Evolutionary conservation across 2,888 invertebrate genomes (phyloP).

Genomic region (Marasmarcha lunaedactyla): DNA sequence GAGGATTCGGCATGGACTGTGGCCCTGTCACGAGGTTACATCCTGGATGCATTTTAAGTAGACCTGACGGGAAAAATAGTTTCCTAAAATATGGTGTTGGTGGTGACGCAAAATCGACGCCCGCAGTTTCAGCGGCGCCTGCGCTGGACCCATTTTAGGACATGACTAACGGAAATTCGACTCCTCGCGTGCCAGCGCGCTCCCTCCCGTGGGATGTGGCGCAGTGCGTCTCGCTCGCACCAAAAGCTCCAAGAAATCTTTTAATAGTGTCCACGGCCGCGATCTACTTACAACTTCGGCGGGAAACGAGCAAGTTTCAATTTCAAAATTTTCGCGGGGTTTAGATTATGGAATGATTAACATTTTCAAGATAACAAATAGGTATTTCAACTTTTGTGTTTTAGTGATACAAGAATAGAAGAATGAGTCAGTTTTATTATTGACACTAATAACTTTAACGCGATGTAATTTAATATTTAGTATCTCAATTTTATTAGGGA

Average conservation of each 20-base stretch:
- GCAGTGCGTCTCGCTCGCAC: slow-evolving; percentile 57
- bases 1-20: slow-evolving; percentile 23
- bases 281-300: slow-evolving; percentile 68
- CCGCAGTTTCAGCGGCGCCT: slow-evolving; percentile 71
- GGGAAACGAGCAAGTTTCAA: slow-evolving; percentile 52
- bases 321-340: not conserved
- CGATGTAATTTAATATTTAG: too few species aligned
- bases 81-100: slow-evolving; percentile 67
- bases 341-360: too few species aligned
- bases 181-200: slow-evolving; percentile 63
- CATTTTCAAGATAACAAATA: too few species aligned
- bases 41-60: slow-evolving; percentile 38
- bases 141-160: slow-evolving; percentile 78
- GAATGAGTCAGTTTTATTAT: too few species aligned
- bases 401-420: too few species aligned
- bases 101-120: slow-evolving; percentile 65
- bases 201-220: slow-evolving; percentile 55
- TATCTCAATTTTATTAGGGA: too few species aligned
- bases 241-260: slow-evolving; percentile 70
- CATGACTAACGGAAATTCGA: slow-evolving; percentile 78
- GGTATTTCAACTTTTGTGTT: too few species aligned
- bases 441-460: too few species aligned
- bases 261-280: slow-evolving; percentile 72
- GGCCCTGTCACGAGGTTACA: not conserved
- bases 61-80: slow-evolving; percentile 34